phyloP scores from a whole-genome alignment of 2,113 vertebrate genomes.

The Alaudala cheleensis region DNA sequence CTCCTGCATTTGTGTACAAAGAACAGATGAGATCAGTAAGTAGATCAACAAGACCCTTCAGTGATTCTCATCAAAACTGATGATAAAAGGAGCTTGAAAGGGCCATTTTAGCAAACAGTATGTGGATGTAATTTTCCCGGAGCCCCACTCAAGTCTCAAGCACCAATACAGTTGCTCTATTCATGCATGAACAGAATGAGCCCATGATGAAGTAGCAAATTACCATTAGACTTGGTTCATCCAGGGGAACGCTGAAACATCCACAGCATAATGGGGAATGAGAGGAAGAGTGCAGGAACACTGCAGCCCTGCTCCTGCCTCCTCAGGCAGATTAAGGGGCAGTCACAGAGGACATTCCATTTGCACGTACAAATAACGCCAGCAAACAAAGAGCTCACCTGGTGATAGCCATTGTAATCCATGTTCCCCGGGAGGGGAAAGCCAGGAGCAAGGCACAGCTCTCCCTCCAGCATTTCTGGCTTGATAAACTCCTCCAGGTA shows the following conservation, averaged over 20 bases:
- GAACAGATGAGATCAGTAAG: constrained; percentile 18
- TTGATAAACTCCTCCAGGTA: constrained; percentile 93
- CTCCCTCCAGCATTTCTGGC: constrained; percentile 92
- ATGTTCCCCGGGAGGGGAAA: constrained; percentile 88
- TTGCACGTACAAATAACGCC: not conserved
- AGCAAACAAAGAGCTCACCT: constrained; percentile 71
- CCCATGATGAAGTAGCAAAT: constrained; percentile 49
- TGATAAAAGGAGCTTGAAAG: constrained; percentile 31
- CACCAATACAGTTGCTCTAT: constrained; percentile 23
- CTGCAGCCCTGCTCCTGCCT: not conserved
- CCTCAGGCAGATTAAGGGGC: not conserved
- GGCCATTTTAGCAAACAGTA: constrained; percentile 10
- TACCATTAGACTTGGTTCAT: constrained; percentile 11
- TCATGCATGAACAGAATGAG: constrained; percentile 43
- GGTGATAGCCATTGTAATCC: constrained; percentile 90
- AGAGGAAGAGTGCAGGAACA: not conserved
- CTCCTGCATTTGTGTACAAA: not conserved
- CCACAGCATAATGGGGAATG: not conserved
- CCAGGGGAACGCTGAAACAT: not conserved
- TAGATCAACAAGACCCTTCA: constrained; percentile 1
- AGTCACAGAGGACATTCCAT: not conserved
- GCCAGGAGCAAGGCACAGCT: constrained; percentile 84
- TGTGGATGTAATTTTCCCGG: constrained; percentile 37
- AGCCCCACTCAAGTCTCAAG: not conserved
- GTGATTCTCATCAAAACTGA: constrained; percentile 21